phyloP scores from a whole-genome alignment of 2,113 vertebrate species.

The Alces alces region DNA sequence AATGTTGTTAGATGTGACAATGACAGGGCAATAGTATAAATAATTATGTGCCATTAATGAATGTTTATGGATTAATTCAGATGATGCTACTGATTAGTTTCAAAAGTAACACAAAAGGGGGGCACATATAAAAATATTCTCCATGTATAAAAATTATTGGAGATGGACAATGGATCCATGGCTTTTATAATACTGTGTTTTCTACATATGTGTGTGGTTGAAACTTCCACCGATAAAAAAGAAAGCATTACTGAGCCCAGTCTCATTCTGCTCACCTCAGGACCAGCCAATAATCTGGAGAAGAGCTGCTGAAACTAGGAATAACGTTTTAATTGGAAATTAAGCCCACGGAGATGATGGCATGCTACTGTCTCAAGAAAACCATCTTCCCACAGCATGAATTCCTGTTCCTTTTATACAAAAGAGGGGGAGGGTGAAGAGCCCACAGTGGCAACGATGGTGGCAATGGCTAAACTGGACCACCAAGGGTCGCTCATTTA shows the following conservation, averaged over 20 bases:
- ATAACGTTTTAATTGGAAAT: accelerated
- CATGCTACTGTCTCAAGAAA: not conserved
- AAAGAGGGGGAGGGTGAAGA: not conserved
- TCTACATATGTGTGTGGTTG: not conserved
- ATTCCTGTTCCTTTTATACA: not conserved
- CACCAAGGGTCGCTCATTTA: not conserved
- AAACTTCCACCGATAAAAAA: not conserved
- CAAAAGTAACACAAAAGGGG: not conserved
- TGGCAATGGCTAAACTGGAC: not conserved
- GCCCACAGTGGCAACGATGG: not conserved
- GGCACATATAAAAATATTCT: conserved; percentile 13
- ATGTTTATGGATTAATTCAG: not conserved
- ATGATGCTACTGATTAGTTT: not conserved
- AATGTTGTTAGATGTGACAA: not conserved
- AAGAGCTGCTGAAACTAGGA: not conserved
- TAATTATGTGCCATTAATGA: not conserved
- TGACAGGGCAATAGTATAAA: not conserved
- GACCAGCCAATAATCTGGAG: not conserved
- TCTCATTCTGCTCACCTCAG: not conserved
- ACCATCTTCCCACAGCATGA: not conserved
- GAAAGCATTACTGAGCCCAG: not conserved
- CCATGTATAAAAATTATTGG: not conserved
- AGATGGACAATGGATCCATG: not conserved
- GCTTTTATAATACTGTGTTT: not conserved
- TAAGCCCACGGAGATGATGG: not conserved